Percentiles rank a stretch among this genome's conserved stretches.
These are phyloP conservation scores for Tenthredo livida DNA, from an alignment of 2,888 invertebrate genomes.

Conservation along the genomic window DNA sequence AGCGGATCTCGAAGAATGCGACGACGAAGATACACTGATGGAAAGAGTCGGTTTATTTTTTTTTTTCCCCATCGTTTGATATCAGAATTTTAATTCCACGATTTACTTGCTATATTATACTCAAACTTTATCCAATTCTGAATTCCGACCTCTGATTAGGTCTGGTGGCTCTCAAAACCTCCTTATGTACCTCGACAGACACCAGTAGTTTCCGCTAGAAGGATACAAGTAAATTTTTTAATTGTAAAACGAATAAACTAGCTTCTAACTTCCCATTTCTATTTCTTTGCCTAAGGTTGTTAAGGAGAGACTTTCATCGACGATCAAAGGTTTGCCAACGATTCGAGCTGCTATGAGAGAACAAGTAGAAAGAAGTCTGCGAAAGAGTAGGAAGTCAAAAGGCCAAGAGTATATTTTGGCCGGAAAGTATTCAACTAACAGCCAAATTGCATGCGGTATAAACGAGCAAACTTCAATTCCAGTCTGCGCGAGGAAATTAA, in stretches of 20 bases:
- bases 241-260: not conserved
- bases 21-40: slow-evolving; percentile 60
- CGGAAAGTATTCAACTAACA: slow-evolving; percentile 20
- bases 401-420: slow-evolving; percentile 53
- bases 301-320: slow-evolving; percentile 59
- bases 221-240: slow-evolving; percentile 34
- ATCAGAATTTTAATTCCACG: not conserved
- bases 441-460: slow-evolving; percentile 19
- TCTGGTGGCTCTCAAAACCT: slow-evolving; percentile 60
- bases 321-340: slow-evolving; percentile 54
- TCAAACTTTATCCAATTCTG: not conserved
- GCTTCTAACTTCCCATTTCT: not conserved
- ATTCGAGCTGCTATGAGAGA: slow-evolving; percentile 51
- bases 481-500: slow-evolving; percentile 45
- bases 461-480: slow-evolving; percentile 29
- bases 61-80: not conserved
- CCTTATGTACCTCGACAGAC: slow-evolving; percentile 44
- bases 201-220: slow-evolving; percentile 50
- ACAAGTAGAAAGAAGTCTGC: slow-evolving; percentile 31
- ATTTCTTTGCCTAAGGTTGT: slow-evolving; percentile 52
- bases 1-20: slow-evolving; percentile 58
- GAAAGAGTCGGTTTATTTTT: slow-evolving; percentile 58
- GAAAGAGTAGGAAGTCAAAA: slow-evolving; percentile 16
- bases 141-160: slow-evolving; percentile 50
- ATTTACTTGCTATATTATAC: not conserved